phyloP scores from a whole-genome alignment of 2,113 vertebrate genomes.

The Probosciger aterrimus region DNA sequence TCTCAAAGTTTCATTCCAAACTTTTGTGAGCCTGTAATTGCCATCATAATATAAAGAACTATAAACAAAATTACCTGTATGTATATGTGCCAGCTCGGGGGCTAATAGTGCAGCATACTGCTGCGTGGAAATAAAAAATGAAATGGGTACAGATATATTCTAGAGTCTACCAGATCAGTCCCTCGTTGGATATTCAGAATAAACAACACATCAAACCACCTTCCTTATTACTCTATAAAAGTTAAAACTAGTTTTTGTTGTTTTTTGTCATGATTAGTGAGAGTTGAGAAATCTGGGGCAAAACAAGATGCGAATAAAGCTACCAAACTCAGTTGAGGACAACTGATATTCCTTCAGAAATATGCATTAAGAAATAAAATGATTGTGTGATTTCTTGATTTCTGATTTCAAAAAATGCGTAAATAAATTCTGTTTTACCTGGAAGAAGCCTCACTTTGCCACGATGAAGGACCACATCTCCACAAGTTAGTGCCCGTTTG shows the following conservation, averaged over 20 bases:
- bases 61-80: background rate
- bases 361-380: background rate
- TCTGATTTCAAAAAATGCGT: background rate
- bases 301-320: background rate
- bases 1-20: background rate
- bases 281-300: background rate
- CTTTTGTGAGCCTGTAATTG: background rate
- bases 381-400: background rate
- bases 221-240: background rate
- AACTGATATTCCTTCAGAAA: background rate
- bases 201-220: background rate
- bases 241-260: background rate
- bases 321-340: background rate
- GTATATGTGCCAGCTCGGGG: background rate
- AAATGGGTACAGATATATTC: background rate
- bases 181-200: background rate
- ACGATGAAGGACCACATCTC: background rate
- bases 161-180: background rate
- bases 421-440: background rate
- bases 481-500: background rate
- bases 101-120: background rate
- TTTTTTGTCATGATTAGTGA: background rate
- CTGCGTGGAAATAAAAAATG: background rate
- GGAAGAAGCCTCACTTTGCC: background rate
- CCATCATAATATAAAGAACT: background rate